Evolutionary conservation across 2,113 vertebrate genomes (phyloP).

Genomic region (Poeciliopsis turrubarensis): DNA sequence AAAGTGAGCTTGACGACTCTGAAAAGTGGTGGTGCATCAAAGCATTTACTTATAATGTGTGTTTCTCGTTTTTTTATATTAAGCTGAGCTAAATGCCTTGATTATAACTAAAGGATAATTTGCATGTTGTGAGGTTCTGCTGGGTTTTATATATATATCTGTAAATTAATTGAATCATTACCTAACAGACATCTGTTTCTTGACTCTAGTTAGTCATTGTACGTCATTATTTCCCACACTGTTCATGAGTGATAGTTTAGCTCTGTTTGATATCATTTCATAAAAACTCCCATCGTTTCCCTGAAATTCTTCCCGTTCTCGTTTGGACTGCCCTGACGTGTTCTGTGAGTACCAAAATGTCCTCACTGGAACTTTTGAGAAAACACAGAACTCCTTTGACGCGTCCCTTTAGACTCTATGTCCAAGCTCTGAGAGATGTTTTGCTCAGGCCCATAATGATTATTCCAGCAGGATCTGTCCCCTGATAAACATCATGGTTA

Average conservation of each 20-base stretch:
- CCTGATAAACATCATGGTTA: conserved; percentile 70
- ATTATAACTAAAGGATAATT: conserved; percentile 19
- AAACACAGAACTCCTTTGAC: conserved; percentile 69
- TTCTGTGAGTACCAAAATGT: conserved; percentile 54
- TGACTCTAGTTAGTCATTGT: conserved; percentile 13
- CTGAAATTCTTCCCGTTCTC: conserved; percentile 54
- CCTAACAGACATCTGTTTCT: conserved; percentile 59
- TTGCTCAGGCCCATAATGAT: conserved; percentile 64
- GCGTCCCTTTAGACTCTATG: conserved; percentile 61
- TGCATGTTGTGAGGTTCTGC: background rate
- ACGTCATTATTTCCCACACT: conserved; percentile 21
- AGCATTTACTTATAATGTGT: conserved; percentile 27
- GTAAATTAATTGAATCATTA: conserved; percentile 48
- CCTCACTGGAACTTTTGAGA: conserved; percentile 48
- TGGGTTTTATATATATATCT: background rate
- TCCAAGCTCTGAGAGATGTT: conserved; percentile 70
- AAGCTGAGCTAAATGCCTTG: conserved; percentile 32
- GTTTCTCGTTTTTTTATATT: conserved; percentile 39
- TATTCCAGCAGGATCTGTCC: conserved; percentile 72
- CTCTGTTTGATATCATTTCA: conserved; percentile 57
- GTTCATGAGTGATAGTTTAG: conserved; percentile 41
- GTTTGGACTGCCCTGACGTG: conserved; percentile 39
- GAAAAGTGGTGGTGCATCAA: conserved; percentile 29
- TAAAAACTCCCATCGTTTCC: conserved; percentile 44
- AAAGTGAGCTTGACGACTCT: conserved; percentile 48